These are phyloP conservation scores for Aphidoletes aphidimyza DNA, from an alignment of 2,888 invertebrate species.

Conservation along the genomic window DNA sequence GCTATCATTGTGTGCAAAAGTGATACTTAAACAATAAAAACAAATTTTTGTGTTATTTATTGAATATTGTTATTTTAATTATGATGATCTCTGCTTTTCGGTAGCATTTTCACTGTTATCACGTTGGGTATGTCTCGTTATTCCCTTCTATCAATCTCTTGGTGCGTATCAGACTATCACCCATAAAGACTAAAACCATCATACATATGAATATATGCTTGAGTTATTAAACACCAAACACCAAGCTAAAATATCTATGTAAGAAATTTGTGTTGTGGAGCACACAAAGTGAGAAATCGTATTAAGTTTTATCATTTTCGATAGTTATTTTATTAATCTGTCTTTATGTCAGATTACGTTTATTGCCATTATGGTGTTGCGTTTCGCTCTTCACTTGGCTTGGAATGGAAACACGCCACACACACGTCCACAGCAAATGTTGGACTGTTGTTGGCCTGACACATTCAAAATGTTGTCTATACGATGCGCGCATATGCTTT, in stretches of 20 bases:
- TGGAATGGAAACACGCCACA: too few relatives aligned
- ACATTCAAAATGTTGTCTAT: too few relatives aligned
- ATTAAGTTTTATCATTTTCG: conserved; percentile 45
- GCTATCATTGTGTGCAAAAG: not conserved
- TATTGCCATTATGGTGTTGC: conserved; percentile 7
- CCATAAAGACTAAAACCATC: not conserved
- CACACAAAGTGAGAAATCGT: conserved; percentile 49
- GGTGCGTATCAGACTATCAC: not conserved
- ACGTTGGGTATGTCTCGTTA: not conserved
- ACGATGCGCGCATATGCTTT: not conserved
- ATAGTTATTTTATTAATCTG: conserved; percentile 50
- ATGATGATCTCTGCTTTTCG: conserved; percentile 30
- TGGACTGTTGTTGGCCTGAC: too few relatives aligned
- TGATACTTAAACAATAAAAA: conserved; percentile 39
- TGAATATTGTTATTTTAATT: conserved; percentile 36
- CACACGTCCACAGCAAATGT: too few relatives aligned
- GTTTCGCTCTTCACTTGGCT: too few relatives aligned
- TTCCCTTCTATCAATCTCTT: not conserved
- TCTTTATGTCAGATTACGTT: conserved; percentile 47
- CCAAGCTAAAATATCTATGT: not conserved
- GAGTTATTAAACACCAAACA: not conserved
- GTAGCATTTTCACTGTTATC: conserved; percentile 32
- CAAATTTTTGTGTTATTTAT: conserved; percentile 33
- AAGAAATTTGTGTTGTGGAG: conserved; percentile 8
- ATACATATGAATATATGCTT: not conserved